A percentile compares a stretch with the other conserved stretches of the same genome.
phyloP scores from a whole-genome alignment of 2,888 invertebrate genomes.

The Griposia aprilina region DNA sequence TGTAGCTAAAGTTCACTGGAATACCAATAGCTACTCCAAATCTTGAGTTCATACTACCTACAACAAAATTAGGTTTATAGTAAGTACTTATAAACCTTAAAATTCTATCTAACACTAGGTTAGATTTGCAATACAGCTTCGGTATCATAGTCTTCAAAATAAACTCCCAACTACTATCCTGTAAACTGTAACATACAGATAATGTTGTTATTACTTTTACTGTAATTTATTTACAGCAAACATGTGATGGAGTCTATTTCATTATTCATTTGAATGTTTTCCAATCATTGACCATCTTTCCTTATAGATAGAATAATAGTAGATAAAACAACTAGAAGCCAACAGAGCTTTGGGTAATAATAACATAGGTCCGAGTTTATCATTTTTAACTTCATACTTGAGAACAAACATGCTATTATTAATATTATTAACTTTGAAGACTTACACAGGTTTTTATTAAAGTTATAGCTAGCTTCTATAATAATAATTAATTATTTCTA shows the following conservation, averaged over 20 bases:
- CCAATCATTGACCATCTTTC: not conserved
- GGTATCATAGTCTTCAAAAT: not conserved
- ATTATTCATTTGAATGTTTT: not conserved
- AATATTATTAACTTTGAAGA: not conserved
- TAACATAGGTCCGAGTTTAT: not conserved
- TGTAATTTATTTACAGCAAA: not conserved
- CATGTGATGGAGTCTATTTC: not conserved
- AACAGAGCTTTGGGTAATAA: not conserved
- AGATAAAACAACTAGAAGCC: not conserved
- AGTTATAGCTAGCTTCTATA: not conserved
- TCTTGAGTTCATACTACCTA: constrained; percentile 88
- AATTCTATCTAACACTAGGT: not conserved
- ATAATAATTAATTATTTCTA: not conserved
- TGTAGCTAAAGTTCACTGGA: constrained; percentile 93
- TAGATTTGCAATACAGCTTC: not conserved
- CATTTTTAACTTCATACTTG: not conserved
- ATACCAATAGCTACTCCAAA: constrained; percentile 93
- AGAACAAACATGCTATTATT: not conserved
- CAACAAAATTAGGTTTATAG: constrained; percentile 25
- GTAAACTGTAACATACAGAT: not conserved
- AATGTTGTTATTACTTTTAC: not conserved
- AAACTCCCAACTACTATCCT: too few species aligned
- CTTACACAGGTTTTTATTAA: not conserved
- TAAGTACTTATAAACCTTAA: not conserved
- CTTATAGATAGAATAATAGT: not conserved